A percentile compares a stretch with the other conserved stretches of the same genome.
These are phyloP conservation scores for Tetrax tetrax DNA, from an alignment of 2,113 vertebrate genomes.

Conservation along the genomic window DNA sequence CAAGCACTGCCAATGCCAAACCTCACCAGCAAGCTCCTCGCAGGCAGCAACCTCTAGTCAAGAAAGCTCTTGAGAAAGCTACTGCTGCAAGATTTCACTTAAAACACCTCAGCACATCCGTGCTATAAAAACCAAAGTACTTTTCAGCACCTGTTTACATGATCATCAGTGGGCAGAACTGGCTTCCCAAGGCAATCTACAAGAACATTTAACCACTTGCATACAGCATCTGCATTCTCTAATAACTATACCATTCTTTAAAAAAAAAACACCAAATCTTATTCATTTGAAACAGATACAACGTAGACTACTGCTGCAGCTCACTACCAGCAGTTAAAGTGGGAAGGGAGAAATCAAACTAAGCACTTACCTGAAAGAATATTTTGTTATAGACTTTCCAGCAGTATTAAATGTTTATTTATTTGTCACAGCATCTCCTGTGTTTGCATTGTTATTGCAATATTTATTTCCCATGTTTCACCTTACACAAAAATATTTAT, in stretches of 20 bases:
- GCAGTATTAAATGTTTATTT: neutral
- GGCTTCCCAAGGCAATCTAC: neutral
- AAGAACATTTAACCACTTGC: neutral
- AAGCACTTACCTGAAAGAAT: neutral
- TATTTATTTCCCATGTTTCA: neutral
- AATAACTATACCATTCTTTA: rapidly evolving
- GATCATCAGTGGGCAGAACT: neutral
- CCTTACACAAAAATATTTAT: neutral
- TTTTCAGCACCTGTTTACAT: neutral
- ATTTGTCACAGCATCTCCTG: neutral
- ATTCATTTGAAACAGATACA: neutral
- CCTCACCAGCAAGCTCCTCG: too few relatives aligned
- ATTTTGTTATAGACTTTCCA: neutral
- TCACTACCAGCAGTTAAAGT: neutral
- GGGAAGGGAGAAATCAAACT: neutral
- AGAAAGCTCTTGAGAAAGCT: too few relatives aligned
- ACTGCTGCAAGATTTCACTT: too few relatives aligned
- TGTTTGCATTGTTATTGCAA: neutral
- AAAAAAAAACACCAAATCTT: too few relatives aligned
- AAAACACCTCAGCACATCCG: too few relatives aligned
- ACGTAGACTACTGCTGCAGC: neutral
- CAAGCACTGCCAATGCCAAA: too few relatives aligned
- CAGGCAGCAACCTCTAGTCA: too few relatives aligned
- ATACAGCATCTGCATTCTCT: neutral
- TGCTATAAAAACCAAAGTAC: too few relatives aligned